Conservation (phyloP, 2,113 vertebrate genomes). For the Strigops habroptila region DNA sequence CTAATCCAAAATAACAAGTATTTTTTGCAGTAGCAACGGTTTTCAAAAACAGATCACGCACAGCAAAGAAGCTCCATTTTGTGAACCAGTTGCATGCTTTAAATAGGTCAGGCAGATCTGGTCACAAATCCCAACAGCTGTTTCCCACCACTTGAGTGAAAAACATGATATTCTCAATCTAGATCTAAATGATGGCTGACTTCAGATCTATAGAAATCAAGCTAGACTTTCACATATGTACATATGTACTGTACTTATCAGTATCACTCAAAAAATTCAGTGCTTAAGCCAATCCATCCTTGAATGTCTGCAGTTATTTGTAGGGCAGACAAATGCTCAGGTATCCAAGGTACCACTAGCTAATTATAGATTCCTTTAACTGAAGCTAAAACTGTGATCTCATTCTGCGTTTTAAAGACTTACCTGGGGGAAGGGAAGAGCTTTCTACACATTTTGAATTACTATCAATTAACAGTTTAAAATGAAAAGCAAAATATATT, state of each 20-base stretch:
- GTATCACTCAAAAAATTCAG: neutral
- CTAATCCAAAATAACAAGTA: neutral
- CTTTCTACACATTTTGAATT: neutral
- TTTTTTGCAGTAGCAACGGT: neutral
- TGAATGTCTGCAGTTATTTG: neutral
- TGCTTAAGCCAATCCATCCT: neutral
- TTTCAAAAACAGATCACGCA: neutral
- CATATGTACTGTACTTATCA: neutral
- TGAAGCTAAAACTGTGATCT: neutral
- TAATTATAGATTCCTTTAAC: neutral
- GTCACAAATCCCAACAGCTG: neutral
- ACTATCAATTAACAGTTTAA: neutral
- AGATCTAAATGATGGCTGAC: neutral
- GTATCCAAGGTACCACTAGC: neutral
- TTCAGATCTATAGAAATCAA: neutral
- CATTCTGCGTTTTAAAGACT: neutral
- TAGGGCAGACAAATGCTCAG: neutral
- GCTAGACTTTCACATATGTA: neutral
- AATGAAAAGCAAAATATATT: neutral
- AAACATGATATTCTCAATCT: neutral
- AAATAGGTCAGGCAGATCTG: neutral
- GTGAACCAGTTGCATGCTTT: neutral
- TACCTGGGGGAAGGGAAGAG: neutral
- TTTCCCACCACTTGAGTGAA: neutral
- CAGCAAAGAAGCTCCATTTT: neutral